Percentiles rank a stretch among this genome's conserved stretches.
These are phyloP conservation scores for Tetragonisca angustula DNA, from an alignment of 2,888 invertebrate species.

Conservation along the genomic window DNA sequence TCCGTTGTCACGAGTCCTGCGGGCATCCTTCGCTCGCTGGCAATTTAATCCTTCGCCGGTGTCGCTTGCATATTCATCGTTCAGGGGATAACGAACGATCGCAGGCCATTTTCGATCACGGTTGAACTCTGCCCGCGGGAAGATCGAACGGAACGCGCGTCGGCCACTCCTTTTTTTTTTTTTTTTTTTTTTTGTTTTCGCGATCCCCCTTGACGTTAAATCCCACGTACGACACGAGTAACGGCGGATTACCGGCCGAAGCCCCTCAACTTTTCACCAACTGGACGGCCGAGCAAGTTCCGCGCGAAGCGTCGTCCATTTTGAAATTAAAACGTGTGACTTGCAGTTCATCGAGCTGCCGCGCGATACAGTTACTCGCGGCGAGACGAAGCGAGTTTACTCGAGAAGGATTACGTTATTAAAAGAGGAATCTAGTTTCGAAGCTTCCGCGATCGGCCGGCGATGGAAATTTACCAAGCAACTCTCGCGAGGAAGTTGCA, in stretches of 20 bases:
- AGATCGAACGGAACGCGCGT: conserved; percentile 12
- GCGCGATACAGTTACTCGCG: neutral
- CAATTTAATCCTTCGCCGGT: neutral
- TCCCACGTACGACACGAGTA: conserved; percentile 23
- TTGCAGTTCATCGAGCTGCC: conserved; percentile 15
- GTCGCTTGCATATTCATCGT: conserved; percentile 7
- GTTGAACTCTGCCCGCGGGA: conserved; percentile 27
- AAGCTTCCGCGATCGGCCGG: too few relatives aligned
- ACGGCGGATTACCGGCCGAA: conserved; percentile 33
- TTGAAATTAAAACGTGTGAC: conserved; percentile 42
- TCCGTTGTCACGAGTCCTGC: neutral
- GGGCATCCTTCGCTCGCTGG: neutral
- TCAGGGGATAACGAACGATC: conserved; percentile 9
- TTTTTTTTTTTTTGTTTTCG: too few relatives aligned
- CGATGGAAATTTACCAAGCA: too few relatives aligned
- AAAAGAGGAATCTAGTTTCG: neutral
- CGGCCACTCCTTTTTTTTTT: neutral
- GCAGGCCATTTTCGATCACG: conserved; percentile 1
- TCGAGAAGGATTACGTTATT: neutral
- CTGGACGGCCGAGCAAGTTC: conserved; percentile 13
- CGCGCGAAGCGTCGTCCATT: conserved; percentile 15
- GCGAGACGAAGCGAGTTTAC: neutral
- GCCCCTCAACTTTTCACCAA: conserved; percentile 16
- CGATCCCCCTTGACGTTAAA: conserved; percentile 6
- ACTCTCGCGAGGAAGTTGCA: too few relatives aligned